These are phyloP conservation scores for Myxocyprinus asiaticus DNA, from an alignment of 2,113 vertebrate species.

Conservation along the genomic window DNA sequence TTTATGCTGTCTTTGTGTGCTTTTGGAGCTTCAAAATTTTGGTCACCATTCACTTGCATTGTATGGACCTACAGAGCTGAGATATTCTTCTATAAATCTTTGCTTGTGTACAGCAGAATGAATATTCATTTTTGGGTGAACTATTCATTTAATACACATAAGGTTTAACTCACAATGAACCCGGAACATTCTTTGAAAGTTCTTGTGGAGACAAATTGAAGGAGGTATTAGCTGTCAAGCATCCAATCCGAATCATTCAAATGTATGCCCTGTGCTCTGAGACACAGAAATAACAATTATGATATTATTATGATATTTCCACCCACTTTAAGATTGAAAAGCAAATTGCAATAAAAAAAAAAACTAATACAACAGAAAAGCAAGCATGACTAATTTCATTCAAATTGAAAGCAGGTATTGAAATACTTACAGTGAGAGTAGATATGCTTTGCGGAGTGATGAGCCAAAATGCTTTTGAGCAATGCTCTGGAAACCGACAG, in stretches of 20 bases:
- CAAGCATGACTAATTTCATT: neutral
- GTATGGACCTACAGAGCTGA: no score
- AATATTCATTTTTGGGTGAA: no score
- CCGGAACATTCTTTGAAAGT: no score
- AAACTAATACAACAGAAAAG: neutral
- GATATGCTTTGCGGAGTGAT: slow-evolving; percentile 85
- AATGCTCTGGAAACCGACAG: slow-evolving; percentile 78
- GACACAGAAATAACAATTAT: neutral
- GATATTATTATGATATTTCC: neutral
- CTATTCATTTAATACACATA: no score
- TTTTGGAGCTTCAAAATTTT: no score
- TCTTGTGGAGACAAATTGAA: neutral
- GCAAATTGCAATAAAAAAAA: neutral
- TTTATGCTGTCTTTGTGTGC: no score
- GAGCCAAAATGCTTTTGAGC: slow-evolving; percentile 83
- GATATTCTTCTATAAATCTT: no score
- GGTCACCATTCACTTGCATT: no score
- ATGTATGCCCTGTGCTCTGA: no score
- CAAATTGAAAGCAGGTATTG: neutral
- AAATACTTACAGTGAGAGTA: slow-evolving; percentile 84
- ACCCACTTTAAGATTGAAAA: neutral
- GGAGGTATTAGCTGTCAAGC: neutral
- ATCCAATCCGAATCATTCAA: neutral
- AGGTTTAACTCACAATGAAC: no score
- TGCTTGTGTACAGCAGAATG: no score